Evolutionary conservation across 2,888 invertebrate genomes (phyloP), one percentile per base, ranked within the genome.

Genomic region (Protophormia terraenovae): DNA sequence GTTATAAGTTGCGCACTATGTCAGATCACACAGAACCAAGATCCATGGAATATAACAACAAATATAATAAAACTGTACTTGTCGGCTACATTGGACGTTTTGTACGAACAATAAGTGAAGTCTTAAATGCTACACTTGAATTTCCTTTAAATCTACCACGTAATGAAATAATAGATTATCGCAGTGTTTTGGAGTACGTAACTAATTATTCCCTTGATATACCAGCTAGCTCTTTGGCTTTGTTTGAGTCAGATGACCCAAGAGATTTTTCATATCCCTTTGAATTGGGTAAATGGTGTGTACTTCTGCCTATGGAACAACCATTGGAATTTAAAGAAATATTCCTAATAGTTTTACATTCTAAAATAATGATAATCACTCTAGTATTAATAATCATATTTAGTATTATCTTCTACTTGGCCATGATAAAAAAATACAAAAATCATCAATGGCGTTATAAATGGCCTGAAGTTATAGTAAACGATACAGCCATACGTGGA

Each of bases 301-400:
- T 87, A 0, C 60, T 87, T 32, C 38, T 87, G 38, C 87, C 87
- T 4, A 66, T 84, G n/a, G 87, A 87, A 24, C 41, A 67, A 14
- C 14, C 38, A 0, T n/a, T 86, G 14, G n/a, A 69, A 3, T 38
- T 76, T 0, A 58, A 53, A 1, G 67, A 87, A 8, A 8, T 87
- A 10, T 76, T 79, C 32, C 14, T 71, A 8, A 24, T 64, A 7
- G 8, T 86, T 2, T 50, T 86, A 0, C 5, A 78, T 14, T 75
- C 60, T 0, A 10, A 75, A 2, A 53, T 82, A 22, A 75, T 81
- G 64, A 14, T 10, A 1, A 24, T 77, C 2, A 72, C 77, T n/a
- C 12, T 81, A 0, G n/a, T 24, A 1, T 41, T 83, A n/a, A 83
- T 84, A 0, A 1, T 6, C 0, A 2, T 77, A 7, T 84, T 78